Evolutionary conservation across 1,140 invertebrate genomes (phyloP).

Genomic region (Hycleus phaleratus): DNA sequence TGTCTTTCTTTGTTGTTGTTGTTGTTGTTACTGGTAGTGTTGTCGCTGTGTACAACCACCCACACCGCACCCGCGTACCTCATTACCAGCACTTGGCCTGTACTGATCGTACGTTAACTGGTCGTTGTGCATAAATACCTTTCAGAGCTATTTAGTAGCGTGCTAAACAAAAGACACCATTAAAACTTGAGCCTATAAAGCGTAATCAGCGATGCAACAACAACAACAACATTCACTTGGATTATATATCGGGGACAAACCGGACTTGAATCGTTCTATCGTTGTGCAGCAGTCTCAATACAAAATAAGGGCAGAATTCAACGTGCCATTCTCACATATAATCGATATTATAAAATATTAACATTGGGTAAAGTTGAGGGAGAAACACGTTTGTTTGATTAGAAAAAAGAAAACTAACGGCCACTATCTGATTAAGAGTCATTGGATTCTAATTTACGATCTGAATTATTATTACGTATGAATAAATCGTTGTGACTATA

Average conservation of each 20-base stretch:
- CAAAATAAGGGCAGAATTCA: too few relatives aligned
- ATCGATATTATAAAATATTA: too few relatives aligned
- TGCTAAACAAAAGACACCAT: slow-evolving; percentile 24
- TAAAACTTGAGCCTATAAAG: slow-evolving; percentile 9
- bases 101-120: slow-evolving; percentile 17
- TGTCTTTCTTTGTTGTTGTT: too few relatives aligned
- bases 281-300: too few relatives aligned
- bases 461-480: slow-evolving; percentile 15
- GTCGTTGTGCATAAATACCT: slow-evolving; percentile 20
- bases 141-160: slow-evolving; percentile 23
- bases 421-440: slow-evolving; percentile 13
- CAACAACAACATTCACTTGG: too few relatives aligned
- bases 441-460: slow-evolving; percentile 11
- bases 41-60: slow-evolving; percentile 8
- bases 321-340: too few relatives aligned
- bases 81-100: slow-evolving; percentile 18
- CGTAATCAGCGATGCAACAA: too few relatives aligned
- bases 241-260: too few relatives aligned
- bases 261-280: too few relatives aligned
- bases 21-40: too few relatives aligned
- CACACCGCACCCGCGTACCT: slow-evolving; percentile 19
- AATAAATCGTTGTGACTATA: slow-evolving; percentile 7
- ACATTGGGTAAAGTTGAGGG: too few relatives aligned
- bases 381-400: background rate
- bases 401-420: slow-evolving; percentile 1